Percentiles rank a stretch among this genome's conserved stretches.
phyloP scores from a whole-genome alignment of 2,113 vertebrate species.

The Calonectris borealis region DNA sequence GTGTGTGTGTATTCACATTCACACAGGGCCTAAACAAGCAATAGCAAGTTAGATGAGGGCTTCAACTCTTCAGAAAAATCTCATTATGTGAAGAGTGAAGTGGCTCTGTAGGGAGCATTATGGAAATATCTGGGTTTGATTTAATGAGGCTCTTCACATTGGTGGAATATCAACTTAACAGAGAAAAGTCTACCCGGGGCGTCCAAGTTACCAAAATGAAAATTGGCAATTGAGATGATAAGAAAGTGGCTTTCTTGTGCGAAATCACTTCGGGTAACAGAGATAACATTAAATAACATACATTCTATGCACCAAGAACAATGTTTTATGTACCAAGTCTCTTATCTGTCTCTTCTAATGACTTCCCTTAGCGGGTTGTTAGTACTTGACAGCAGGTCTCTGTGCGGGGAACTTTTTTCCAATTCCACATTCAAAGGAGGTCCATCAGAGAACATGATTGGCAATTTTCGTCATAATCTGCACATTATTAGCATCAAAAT shows the following conservation, averaged over 20 bases:
- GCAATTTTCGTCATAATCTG: constrained; percentile 99
- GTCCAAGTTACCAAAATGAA: constrained; percentile 89
- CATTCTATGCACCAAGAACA: constrained; percentile 92
- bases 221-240: constrained; percentile 88
- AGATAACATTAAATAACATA: constrained; percentile 90
- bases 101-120: constrained; percentile 90
- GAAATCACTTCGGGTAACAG: constrained; percentile 87
- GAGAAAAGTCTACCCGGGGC: constrained; percentile 84
- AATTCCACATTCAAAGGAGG: constrained; percentile 97
- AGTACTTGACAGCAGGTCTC: constrained; percentile 99
- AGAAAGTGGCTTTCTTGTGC: constrained; percentile 83
- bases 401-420: constrained; percentile 95
- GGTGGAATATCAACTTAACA: constrained; percentile 88
- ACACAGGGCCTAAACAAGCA: constrained; percentile 81
- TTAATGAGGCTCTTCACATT: constrained; percentile 93
- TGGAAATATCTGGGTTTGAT: constrained; percentile 94
- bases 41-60: constrained; percentile 88
- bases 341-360: constrained; percentile 99
- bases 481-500: constrained; percentile 99
- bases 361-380: constrained; percentile 99
- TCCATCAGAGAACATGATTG: constrained; percentile 99
- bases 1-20: constrained; percentile 46
- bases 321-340: constrained; percentile 96
- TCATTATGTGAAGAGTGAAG: constrained; percentile 89
- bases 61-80: constrained; percentile 89